Evolutionary conservation across 2,888 invertebrate genomes (phyloP).

Genomic region (Sinodicranocentrus sp.): DNA sequence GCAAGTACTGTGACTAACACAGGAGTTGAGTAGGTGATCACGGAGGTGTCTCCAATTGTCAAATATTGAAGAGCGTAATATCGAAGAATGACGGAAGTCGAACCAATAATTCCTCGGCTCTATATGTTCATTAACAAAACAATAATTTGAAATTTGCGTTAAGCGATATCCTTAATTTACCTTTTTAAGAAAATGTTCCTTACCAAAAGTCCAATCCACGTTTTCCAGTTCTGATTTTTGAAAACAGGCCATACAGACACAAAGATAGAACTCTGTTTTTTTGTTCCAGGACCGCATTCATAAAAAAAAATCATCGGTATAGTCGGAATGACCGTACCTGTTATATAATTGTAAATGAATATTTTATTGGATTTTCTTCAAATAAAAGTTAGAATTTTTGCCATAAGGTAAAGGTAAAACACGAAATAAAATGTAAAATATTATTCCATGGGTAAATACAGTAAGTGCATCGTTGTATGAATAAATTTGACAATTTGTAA

Average conservation of each 20-base stretch:
- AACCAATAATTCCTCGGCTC: constrained; percentile 75
- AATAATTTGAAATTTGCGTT: constrained; percentile 13
- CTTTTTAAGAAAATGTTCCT: constrained; percentile 3
- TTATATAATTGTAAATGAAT: too few relatives aligned
- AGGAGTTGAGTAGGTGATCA: constrained; percentile 74
- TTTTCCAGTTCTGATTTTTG: constrained; percentile 70
- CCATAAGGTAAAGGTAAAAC: too few relatives aligned
- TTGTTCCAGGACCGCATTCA: constrained; percentile 62
- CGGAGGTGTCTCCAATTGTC: constrained; percentile 74
- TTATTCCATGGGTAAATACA: too few relatives aligned
- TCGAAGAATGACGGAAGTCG: constrained; percentile 72
- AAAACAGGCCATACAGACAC: constrained; percentile 68
- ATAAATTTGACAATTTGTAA: too few relatives aligned
- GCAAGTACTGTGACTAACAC: constrained; percentile 75
- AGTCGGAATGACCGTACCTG: constrained; percentile 70
- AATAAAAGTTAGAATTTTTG: too few relatives aligned
- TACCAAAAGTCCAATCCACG: constrained; percentile 72
- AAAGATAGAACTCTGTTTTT: constrained; percentile 62
- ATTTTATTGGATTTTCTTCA: too few relatives aligned
- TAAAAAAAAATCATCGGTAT: constrained; percentile 71
- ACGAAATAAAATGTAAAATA: too few relatives aligned
- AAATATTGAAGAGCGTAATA: constrained; percentile 75
- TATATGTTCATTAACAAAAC: too few relatives aligned
- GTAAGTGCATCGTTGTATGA: too few relatives aligned
- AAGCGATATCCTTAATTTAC: neutral